Evolutionary conservation across 2,888 invertebrate species (phyloP), one percentile per base, ranked within the genome.

Genomic region (Polydrusus cervinus): DNA sequence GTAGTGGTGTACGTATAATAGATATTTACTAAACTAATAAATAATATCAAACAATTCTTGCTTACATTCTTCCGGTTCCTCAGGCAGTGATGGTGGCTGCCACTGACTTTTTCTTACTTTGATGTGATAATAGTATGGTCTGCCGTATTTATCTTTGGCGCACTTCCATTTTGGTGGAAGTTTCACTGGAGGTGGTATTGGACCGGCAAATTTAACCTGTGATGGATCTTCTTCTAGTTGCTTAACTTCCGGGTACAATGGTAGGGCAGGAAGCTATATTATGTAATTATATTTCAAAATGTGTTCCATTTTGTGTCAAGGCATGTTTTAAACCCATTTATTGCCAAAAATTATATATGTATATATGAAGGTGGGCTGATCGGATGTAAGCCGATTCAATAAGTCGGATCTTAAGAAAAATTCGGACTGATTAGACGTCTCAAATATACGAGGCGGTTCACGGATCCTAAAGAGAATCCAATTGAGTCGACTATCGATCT

Each of bases 51-150:
- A 43, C 1, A n/a, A 43, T 43, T 13, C 43, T 43, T 16, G 47
- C 80, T 81, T 80, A 84, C 84, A 79, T 71, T 81, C 82, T 60
- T 83, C 82, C n/a, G 78, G 76, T 49, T 78, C 79, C 61, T 78
- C 80, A 0, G 76, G 73, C 6, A 77, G 66, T 16, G 81, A 79
- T 11, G 93, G 94, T 38, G 94, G 94, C 79, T 91, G 88, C 96
- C 96, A 96, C 84, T 95, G 95, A 20, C 95, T 91, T 80, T 92
- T 89, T 8, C 95, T 89, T 62, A 93, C 89, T 85, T 93, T 93
- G 1, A 93, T 89, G 86, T 98, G 97, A 88, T 97, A 99, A 88
- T 97, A 99, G 87, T 97, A 98, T 0, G 93, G 91, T 78, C 96
- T 91, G 0, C 97, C 97, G 68, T 94, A 93, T 2, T 90, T 88